Conservation (phyloP, 2,888 invertebrate species). For the Sinohyriopsis cumingii region DNA sequence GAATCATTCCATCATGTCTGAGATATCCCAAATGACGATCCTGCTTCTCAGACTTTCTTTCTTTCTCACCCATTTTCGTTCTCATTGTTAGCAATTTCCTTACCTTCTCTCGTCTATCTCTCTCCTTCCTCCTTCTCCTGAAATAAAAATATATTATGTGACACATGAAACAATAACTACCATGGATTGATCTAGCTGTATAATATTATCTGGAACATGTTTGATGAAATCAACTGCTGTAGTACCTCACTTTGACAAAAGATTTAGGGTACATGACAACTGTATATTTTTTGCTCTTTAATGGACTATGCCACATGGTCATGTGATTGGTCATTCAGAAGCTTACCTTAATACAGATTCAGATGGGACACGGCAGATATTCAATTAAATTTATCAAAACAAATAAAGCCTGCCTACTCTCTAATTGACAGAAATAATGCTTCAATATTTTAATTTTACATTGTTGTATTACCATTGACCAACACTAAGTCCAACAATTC, state of each 20-base stretch:
- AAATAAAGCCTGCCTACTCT: too few species aligned
- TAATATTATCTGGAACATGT: background rate
- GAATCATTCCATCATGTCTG: slow-evolving; percentile 31
- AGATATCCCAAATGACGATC: slow-evolving; percentile 17
- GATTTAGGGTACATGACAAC: too few species aligned
- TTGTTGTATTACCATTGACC: too few species aligned
- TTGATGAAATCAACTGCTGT: background rate
- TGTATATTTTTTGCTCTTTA: too few species aligned
- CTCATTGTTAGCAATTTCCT: slow-evolving; percentile 15
- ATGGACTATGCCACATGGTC: too few species aligned
- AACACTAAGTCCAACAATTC: too few species aligned
- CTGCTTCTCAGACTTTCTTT: slow-evolving; percentile 17
- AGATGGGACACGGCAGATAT: too few species aligned
- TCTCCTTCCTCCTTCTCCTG: slow-evolving; percentile 4
- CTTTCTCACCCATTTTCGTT: slow-evolving; percentile 17
- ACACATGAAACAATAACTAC: background rate
- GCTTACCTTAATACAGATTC: too few species aligned
- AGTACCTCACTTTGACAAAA: slow-evolving; percentile 9
- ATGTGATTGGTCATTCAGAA: too few species aligned
- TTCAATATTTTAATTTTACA: too few species aligned
- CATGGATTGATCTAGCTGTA: background rate
- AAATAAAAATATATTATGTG: background rate
- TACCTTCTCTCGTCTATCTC: slow-evolving; percentile 27
- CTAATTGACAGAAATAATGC: too few species aligned
- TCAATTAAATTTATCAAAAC: too few species aligned